Percentiles rank a stretch among this genome's conserved stretches.
These are phyloP conservation scores for Rhopalosiphum padi DNA, from an alignment of 1,140 invertebrate species.

Conservation along the genomic window DNA sequence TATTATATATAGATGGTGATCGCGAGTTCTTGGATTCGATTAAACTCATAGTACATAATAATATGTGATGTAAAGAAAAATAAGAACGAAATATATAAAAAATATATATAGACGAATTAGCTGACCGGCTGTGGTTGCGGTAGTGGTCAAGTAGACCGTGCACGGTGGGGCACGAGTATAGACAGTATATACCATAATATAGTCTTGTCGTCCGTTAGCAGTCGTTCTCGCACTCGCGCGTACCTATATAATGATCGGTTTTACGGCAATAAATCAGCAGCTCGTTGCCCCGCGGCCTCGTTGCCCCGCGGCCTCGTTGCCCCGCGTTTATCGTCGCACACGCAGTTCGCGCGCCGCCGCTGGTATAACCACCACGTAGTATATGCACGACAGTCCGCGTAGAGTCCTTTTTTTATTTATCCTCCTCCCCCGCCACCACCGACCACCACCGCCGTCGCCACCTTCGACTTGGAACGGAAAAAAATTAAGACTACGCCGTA, in stretches of 20 bases:
- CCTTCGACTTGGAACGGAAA: neutral
- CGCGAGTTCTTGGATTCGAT: neutral
- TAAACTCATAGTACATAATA: neutral
- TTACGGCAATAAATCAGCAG: conserved; percentile 49
- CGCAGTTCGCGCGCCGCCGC: neutral
- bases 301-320: neutral
- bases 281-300: conserved; percentile 30
- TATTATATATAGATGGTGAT: neutral
- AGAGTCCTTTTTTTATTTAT: neutral
- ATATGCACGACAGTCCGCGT: neutral
- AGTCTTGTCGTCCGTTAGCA: neutral
- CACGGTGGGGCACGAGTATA: neutral
- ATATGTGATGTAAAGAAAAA: neutral
- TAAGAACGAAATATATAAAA: neutral
- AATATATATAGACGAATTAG: neutral
- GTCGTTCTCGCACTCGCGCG: neutral
- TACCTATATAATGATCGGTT: conserved; percentile 45
- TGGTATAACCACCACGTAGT: neutral
- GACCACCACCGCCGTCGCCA: neutral
- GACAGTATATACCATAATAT: neutral
- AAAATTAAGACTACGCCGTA: neutral
- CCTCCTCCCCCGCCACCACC: neutral
- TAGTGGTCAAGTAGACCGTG: neutral
- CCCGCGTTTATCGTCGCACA: neutral
- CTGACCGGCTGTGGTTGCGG: neutral